Evolutionary conservation across 2,113 vertebrate species (phyloP), one percentile per base, ranked within the genome.

Genomic region (Oxygymnocypris stewartii): DNA sequence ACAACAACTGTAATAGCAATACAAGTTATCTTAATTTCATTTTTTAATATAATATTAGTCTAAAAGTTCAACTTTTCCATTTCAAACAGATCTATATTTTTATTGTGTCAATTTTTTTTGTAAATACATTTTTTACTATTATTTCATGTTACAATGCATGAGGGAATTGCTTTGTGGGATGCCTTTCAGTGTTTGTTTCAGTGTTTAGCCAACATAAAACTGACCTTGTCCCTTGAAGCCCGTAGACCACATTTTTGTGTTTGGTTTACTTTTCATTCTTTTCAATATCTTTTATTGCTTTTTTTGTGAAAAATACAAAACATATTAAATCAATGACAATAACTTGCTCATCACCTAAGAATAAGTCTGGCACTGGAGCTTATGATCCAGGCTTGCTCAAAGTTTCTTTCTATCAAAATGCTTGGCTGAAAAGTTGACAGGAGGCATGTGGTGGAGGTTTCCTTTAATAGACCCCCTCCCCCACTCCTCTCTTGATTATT

Each of bases 361-460:
- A 61, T 31, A 80, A 14, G 31, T 40, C 67, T 75, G 65, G 20
- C 20, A 67, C 23, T 88, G 80, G 37, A 67, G 51, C 44, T 80
- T 23, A 4, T 35, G 25, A 31, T 59, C 84, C 47, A 77, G 40
- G 73, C 40, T 23, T 75, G 54, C 23, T 51, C 25, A 80, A 63
- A 25, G 37, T 71, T 79, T 42, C 65, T 75, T 35, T 80, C 49
- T 44, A 82, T 85, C 73, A 79, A 82, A 73, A 77, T 84, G 40
- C 61, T 40, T 23, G n/a, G 49, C 63, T 84, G 12, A 80, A 89
- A 85, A 84, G 75, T 87, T 75, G n/a, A 79, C 85, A 85, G 51
- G 12, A 85, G 57, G 18, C 16, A 16, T 84, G 73, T 79, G 47
- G 75, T 84, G 74, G 40, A 73, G 51, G 80, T 81, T 87, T 85